Conservation (phyloP, 1,140 invertebrate species). For the Drosophila paulistorum region DNA sequence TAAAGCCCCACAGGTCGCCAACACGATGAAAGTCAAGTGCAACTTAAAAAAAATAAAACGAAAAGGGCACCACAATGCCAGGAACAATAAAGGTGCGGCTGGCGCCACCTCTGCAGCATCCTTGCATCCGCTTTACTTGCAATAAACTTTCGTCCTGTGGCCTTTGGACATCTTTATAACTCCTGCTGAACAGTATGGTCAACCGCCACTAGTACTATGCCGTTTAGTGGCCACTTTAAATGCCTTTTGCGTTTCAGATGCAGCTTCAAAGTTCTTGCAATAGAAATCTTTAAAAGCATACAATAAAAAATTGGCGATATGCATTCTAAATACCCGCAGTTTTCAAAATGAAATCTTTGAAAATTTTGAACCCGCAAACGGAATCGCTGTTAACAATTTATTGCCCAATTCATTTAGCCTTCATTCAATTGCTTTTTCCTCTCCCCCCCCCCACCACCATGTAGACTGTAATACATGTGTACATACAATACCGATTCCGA, state of each 20-base stretch:
- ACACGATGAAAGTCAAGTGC: constrained; percentile 55
- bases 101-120: not conserved
- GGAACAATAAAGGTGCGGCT: constrained; percentile 44
- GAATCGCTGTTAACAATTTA: constrained; percentile 48
- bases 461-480: no score
- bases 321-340: not conserved
- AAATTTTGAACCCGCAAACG: constrained; percentile 26
- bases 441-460: no score
- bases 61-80: constrained; percentile 12
- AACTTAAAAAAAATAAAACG: constrained; percentile 20
- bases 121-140: constrained; percentile 25
- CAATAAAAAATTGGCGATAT: constrained; percentile 23
- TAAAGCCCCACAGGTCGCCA: constrained; percentile 39
- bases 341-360: constrained; percentile 19
- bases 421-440: constrained; percentile 49
- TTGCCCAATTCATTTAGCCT: constrained; percentile 42
- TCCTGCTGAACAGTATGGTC: constrained; percentile 58
- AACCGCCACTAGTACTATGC: not conserved
- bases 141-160: constrained; percentile 70
- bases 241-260: constrained; percentile 52
- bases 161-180: constrained; percentile 67
- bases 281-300: constrained; percentile 15
- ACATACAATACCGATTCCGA: not conserved
- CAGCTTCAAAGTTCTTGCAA: constrained; percentile 19
- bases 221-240: constrained; percentile 38